A percentile compares a stretch with the other conserved stretches of the same genome.
These are phyloP conservation scores for Gorsachius goisagi DNA, from an alignment of 2,113 vertebrate species.

Conservation along the genomic window DNA sequence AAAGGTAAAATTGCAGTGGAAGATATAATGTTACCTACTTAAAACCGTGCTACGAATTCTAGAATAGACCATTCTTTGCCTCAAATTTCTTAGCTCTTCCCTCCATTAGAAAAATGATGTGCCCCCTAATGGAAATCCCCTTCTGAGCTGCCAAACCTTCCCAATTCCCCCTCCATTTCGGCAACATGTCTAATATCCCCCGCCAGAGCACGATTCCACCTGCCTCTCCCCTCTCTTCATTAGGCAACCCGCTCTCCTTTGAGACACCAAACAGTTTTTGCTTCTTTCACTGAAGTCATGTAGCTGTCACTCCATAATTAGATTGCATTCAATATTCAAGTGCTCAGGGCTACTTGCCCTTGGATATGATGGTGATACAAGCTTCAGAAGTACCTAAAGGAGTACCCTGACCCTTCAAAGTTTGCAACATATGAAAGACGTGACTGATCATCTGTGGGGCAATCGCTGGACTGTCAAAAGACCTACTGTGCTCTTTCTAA, in stretches of 20 bases:
- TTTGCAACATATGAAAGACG: background rate
- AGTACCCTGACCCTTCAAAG: constrained; percentile 36
- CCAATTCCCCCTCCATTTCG: background rate
- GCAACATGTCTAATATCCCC: background rate
- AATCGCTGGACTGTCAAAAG: constrained; percentile 21
- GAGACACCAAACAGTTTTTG: background rate
- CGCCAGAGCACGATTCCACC: background rate
- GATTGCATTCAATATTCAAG: constrained; percentile 26
- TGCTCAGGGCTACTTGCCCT: constrained; percentile 22
- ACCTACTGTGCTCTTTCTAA: constrained; percentile 32
- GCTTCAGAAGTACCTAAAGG: constrained; percentile 11
- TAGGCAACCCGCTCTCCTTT: background rate
- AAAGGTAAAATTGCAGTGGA: background rate
- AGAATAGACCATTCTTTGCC: background rate
- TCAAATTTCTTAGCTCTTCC: background rate
- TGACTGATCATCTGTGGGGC: constrained; percentile 28
- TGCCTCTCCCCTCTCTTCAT: background rate
- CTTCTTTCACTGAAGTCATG: background rate
- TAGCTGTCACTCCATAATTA: background rate
- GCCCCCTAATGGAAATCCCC: background rate
- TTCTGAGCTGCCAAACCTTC: constrained; percentile 10
- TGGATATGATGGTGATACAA: background rate
- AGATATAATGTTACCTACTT: background rate
- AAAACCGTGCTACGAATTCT: background rate
- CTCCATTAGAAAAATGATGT: background rate